Evolutionary conservation across 2,888 invertebrate genomes (phyloP).

Genomic region (Rhyacophila evoluta): DNA sequence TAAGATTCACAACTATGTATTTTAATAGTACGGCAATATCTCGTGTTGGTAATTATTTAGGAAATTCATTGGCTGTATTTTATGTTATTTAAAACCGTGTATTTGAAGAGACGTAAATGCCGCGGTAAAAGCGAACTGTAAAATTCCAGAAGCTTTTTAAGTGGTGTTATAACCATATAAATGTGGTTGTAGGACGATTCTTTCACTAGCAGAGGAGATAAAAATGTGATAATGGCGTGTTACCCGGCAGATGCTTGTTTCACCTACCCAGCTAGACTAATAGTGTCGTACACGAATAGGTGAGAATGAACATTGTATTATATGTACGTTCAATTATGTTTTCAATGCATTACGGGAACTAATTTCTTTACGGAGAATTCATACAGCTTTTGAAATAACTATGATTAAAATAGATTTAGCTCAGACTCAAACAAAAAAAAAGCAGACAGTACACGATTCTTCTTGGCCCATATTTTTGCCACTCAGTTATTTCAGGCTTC

Average conservation of each 20-base stretch:
- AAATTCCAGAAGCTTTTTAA: constrained; percentile 12
- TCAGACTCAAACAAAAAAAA: too few relatives aligned
- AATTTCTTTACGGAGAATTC: too few relatives aligned
- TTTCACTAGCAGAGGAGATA: not conserved
- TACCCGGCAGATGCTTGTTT: constrained; percentile 8
- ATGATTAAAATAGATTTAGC: too few relatives aligned
- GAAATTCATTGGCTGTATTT: too few relatives aligned
- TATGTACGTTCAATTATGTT: not conserved
- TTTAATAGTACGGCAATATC: too few relatives aligned
- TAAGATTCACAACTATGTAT: too few relatives aligned
- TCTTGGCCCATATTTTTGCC: too few relatives aligned
- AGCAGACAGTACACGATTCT: too few relatives aligned
- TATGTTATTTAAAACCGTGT: too few relatives aligned
- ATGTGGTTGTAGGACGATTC: constrained; percentile 1
- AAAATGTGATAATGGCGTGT: not conserved
- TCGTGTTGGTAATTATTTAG: too few relatives aligned
- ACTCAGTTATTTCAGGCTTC: too few relatives aligned
- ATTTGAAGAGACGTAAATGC: not conserved
- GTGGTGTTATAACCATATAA: constrained; percentile 8
- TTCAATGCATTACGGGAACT: not conserved
- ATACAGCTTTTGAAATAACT: too few relatives aligned
- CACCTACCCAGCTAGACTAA: not conserved
- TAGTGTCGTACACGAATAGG: not conserved
- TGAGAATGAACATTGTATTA: not conserved
- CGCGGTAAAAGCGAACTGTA: not conserved